Evolutionary conservation across 2,797 vertebrate species (phyloP).

Genomic region (Myotis vivesi): DNA sequence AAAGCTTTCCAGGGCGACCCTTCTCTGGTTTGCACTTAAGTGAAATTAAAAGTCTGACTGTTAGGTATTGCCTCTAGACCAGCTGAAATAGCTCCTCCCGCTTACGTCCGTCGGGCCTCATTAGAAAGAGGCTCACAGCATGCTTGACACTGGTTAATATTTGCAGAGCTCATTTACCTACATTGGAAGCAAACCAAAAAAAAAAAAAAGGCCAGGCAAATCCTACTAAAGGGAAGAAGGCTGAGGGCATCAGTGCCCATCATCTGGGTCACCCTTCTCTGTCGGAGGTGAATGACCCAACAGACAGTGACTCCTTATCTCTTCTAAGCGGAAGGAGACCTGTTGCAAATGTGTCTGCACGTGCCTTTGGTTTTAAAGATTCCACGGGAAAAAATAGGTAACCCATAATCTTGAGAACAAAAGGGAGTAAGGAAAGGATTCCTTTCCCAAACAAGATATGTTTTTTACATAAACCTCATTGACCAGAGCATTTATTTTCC

Average conservation of each 20-base stretch:
- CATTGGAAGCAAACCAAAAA: constrained; percentile 83
- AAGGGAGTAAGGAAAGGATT: neutral
- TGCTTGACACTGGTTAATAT: constrained; percentile 84
- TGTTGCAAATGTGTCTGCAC: constrained; percentile 55
- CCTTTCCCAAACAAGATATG: neutral
- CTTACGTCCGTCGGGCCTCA: constrained; percentile 84
- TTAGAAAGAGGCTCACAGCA: constrained; percentile 85
- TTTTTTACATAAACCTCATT: neutral
- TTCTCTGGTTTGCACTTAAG: constrained; percentile 81
- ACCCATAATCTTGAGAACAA: constrained; percentile 16
- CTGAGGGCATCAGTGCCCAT: constrained; percentile 77
- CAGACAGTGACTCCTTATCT: constrained; percentile 57
- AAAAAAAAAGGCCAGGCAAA: constrained; percentile 77
- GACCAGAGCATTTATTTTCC: neutral
- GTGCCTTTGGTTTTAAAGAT: constrained; percentile 35
- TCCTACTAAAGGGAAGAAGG: constrained; percentile 75
- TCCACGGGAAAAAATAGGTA: constrained; percentile 1
- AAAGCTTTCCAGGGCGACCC: constrained; percentile 74
- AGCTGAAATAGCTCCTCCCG: constrained; percentile 83
- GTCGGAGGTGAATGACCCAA: constrained; percentile 72
- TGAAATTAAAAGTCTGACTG: constrained; percentile 85
- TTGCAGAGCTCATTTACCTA: constrained; percentile 88
- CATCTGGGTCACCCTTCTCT: constrained; percentile 76
- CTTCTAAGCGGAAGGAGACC: constrained; percentile 48
- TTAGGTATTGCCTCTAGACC: constrained; percentile 81